Base-by-base conservation (phyloP, 1,140 invertebrate species). In the Drosophila sechellia region DNA sequence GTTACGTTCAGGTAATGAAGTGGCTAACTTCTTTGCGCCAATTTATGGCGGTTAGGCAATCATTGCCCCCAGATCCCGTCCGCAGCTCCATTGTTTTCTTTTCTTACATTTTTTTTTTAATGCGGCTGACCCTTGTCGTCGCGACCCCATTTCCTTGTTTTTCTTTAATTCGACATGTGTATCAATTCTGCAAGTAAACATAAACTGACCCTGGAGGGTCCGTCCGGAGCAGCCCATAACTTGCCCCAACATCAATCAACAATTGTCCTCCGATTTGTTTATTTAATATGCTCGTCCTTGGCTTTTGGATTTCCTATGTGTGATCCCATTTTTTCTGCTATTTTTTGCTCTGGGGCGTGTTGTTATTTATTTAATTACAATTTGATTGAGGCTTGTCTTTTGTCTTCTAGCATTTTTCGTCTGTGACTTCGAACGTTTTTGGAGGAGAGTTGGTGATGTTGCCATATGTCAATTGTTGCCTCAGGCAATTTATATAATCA, bases 361-460 rank as follows among this genome's bases (percentile, higher is more conserved):
- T 72, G 69, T 71, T 83, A 76, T 83, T 83, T 76, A 83, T 87
- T 87, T 86, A 86, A 83, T 86, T 86, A 77, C 60, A 68, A 71
- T 81, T 78, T 81, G 83, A 87, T 86, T 86, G 75, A 72, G 64
- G 71, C 63, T 81, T 77, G 73, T 55, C 68, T 74, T 73, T 66
- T 59, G 63, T 50, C 76, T 70, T 79, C 54, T 50, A 34, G 35
- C 20, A n/a, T 5, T 22, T 10, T 57, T 31, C 31, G 42, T 25
- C 20, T 49, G 34, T 50, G 70, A 48, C 27, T 46, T 8, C 22
- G 8, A 83, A 25, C 40, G 60, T 40, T 39, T 39, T 79, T 84
- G 45, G 46, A 37, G 59, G 34, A 42, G 58, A 42, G 42, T 25
- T 48, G 22, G 11, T 37, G 52, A 31, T 55, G 22, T 53, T 58